These are phyloP conservation scores for Apocrypta bakeri DNA, from an alignment of 1,140 invertebrate species.

Conservation along the genomic window DNA sequence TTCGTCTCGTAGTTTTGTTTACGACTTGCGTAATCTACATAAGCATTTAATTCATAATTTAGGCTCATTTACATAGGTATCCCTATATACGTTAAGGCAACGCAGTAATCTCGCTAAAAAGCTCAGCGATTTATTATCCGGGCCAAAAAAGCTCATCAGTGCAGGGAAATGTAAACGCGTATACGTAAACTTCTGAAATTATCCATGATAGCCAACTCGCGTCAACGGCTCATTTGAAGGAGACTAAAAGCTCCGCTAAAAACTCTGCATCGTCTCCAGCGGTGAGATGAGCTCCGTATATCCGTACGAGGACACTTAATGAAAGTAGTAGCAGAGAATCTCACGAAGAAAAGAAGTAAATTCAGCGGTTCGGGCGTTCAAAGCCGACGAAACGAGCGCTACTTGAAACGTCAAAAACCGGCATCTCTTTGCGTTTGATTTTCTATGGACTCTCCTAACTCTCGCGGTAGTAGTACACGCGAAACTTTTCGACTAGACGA, in stretches of 20 bases:
- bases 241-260: neutral
- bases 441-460: neutral
- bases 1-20: too few relatives aligned
- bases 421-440: neutral
- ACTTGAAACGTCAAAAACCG: constrained; percentile 25
- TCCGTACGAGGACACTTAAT: neutral
- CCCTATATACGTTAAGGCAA: too few relatives aligned
- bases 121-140: too few relatives aligned
- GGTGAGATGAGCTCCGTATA: neutral
- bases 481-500: constrained; percentile 6
- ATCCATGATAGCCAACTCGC: too few relatives aligned
- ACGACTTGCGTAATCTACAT: too few relatives aligned
- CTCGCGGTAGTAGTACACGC: neutral
- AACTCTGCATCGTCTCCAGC: neutral
- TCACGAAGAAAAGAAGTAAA: constrained; percentile 17
- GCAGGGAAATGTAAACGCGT: too few relatives aligned
- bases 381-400: constrained; percentile 7
- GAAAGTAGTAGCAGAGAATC: neutral
- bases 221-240: neutral
- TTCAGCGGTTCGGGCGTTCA: neutral
- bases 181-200: too few relatives aligned
- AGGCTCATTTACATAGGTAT: too few relatives aligned
- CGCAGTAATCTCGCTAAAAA: too few relatives aligned
- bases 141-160: too few relatives aligned
- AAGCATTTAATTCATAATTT: too few relatives aligned